Percentiles rank a stretch among this genome's conserved stretches.
Conservation (phyloP, 2,113 vertebrate species). For the Sisor rabdophorus region DNA sequence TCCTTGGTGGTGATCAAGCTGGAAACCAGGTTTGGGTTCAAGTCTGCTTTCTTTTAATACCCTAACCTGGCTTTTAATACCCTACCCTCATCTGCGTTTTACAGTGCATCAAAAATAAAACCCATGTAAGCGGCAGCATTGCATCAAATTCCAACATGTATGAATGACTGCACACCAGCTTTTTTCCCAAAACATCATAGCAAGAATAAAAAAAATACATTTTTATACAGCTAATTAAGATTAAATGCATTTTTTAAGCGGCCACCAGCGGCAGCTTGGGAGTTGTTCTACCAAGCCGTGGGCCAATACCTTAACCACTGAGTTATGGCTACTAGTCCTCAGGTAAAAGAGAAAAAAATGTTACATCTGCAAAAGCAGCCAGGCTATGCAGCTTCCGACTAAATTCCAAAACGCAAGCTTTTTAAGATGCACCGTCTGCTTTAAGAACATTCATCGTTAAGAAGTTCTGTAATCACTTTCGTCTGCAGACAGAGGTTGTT, state of each 20-base stretch:
- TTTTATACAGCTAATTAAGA: too few relatives aligned
- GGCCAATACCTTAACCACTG: too few relatives aligned
- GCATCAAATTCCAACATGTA: background rate
- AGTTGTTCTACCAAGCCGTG: too few relatives aligned
- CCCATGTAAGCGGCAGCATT: background rate
- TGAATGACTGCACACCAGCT: background rate
- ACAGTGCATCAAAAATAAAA: background rate
- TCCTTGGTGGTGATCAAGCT: too few relatives aligned
- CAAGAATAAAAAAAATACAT: too few relatives aligned
- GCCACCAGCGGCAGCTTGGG: too few relatives aligned
- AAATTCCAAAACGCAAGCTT: background rate
- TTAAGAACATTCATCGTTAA: background rate
- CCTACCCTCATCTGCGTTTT: background rate
- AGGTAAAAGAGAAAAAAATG: too few relatives aligned
- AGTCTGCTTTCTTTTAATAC: background rate
- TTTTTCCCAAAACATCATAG: background rate
- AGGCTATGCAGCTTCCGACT: background rate
- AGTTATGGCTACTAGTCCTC: too few relatives aligned
- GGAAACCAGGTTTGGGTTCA: too few relatives aligned
- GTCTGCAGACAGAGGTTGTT: background rate
- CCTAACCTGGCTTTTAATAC: background rate
- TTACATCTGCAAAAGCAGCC: background rate
- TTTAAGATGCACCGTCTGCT: background rate
- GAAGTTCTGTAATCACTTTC: constrained; percentile 2
- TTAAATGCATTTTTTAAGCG: too few relatives aligned